A percentile compares a stretch with the other conserved stretches of the same genome.
Conservation (phyloP, 2,888 invertebrate species). For the Priapulus caudatus region DNA sequence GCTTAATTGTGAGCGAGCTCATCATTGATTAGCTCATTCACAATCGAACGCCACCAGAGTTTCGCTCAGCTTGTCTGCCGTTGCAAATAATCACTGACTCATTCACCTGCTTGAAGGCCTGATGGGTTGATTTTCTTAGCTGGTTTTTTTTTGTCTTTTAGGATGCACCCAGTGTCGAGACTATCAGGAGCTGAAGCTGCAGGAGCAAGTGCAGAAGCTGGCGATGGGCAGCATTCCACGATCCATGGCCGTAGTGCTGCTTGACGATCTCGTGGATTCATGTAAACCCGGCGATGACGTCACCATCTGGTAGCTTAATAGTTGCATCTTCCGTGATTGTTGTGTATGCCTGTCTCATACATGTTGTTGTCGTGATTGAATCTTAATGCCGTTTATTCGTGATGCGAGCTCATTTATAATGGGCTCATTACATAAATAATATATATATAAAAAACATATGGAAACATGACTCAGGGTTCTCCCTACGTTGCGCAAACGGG, state of each 20-base stretch:
- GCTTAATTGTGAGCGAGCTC: no score
- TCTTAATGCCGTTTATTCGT: neutral
- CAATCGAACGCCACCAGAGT: no score
- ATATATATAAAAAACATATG: no score
- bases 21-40: no score
- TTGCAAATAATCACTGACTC: slow-evolving; percentile 26
- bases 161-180: slow-evolving; percentile 50
- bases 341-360: neutral
- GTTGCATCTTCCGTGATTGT: neutral
- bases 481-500: no score
- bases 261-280: slow-evolving; percentile 70
- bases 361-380: neutral
- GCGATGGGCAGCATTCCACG: slow-evolving; percentile 59
- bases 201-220: slow-evolving; percentile 64
- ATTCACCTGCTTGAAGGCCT: slow-evolving; percentile 2
- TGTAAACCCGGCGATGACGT: slow-evolving; percentile 83
- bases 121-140: neutral
- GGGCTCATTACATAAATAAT: no score
- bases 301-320: slow-evolving; percentile 54
- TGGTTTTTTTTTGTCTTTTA: neutral
- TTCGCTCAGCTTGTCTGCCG: slow-evolving; percentile 10
- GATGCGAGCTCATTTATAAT: no score
- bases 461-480: no score
- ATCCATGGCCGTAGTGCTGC: slow-evolving; percentile 61
- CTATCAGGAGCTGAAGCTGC: slow-evolving; percentile 71